These are phyloP conservation scores for Datnioides undecimradiatus DNA, from an alignment of 2,113 vertebrate species.

Conservation along the genomic window DNA sequence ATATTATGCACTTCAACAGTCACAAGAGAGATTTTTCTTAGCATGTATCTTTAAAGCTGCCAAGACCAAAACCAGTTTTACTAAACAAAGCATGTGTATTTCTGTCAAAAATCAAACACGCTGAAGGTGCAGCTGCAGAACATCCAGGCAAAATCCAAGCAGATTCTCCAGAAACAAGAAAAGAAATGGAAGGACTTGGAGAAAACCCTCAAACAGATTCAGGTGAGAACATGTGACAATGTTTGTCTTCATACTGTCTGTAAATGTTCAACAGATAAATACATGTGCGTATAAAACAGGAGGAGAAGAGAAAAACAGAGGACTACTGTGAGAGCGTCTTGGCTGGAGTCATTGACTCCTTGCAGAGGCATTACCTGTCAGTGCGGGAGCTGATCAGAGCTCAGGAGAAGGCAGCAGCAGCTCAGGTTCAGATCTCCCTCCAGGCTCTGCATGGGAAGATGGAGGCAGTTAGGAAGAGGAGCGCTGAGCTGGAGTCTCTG, in stretches of 20 bases:
- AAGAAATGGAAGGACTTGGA: constrained; percentile 1
- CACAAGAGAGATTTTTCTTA: not conserved
- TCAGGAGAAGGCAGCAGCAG: constrained; percentile 33
- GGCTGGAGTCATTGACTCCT: constrained; percentile 40
- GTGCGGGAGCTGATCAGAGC: constrained; percentile 49
- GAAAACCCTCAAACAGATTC: constrained; percentile 13
- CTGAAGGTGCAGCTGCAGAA: constrained; percentile 54
- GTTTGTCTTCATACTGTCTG: not conserved
- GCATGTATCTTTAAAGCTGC: not conserved
- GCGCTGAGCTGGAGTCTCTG: constrained; percentile 60
- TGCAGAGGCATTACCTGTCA: constrained; percentile 63
- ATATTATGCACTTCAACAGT: not conserved
- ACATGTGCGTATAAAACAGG: constrained; percentile 48
- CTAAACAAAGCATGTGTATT: not conserved
- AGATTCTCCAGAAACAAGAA: constrained; percentile 41
- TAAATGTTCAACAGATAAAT: not conserved
- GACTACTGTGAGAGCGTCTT: constrained; percentile 66
- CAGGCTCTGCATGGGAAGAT: constrained; percentile 50
- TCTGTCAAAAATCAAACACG: not conserved
- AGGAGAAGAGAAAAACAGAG: constrained; percentile 30
- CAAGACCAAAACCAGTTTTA: not conserved
- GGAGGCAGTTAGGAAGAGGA: constrained; percentile 45
- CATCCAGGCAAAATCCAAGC: constrained; percentile 11
- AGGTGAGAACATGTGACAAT: constrained; percentile 33
- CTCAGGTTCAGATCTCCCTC: constrained; percentile 21